Base-by-base conservation (phyloP, 2,113 vertebrate genomes). In the Pagrus major region DNA sequence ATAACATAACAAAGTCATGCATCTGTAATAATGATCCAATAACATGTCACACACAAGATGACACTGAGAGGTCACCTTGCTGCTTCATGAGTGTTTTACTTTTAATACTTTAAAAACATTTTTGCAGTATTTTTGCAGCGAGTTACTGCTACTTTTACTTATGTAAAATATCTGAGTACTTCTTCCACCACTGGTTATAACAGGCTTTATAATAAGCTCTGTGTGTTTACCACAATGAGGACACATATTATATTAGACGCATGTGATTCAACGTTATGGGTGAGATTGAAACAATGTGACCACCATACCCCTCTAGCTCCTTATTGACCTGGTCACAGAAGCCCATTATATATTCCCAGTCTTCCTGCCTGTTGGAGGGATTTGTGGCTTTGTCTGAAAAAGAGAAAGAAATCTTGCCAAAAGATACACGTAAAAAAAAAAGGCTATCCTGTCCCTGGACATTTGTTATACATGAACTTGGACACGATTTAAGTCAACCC, bases 291-390 rank as follows among this genome's bases (percentile, higher is more conserved):
- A 56, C 12, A 69, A 63, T n/a, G 21, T 74, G 77, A 74, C 56
- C 68, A 11, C 2, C 18, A 15, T 89, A 99, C 98, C 98, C 98
- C 93, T 99, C 98, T 23, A 97, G 96, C 51, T 99, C 97, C 83
- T 97, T 98, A 92, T 99, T 98, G 93, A 98, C 96, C 90, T 98
- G 97, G 87, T 99, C 97, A 88, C 98, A 99, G 94, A 99, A 99
- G 84, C 97, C 97, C 1, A 97, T 97, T 37, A 99, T 97, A 71
- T 96, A 97, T 55, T 98, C 97, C 98, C 97, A 98, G 87, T 99
- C 97, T 56, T 99, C 98, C 49, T 98, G 95, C 64, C 96, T 95
- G 91, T 99, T 99, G 76, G 95, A 96, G 4, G 97, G 97, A 85
- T 96, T 97, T 76, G 97, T 99, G 91, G 97, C 97, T 94, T 97